Base-by-base conservation (phyloP, 2,888 invertebrate genomes). In the Gisinianus flammeolus region DNA sequence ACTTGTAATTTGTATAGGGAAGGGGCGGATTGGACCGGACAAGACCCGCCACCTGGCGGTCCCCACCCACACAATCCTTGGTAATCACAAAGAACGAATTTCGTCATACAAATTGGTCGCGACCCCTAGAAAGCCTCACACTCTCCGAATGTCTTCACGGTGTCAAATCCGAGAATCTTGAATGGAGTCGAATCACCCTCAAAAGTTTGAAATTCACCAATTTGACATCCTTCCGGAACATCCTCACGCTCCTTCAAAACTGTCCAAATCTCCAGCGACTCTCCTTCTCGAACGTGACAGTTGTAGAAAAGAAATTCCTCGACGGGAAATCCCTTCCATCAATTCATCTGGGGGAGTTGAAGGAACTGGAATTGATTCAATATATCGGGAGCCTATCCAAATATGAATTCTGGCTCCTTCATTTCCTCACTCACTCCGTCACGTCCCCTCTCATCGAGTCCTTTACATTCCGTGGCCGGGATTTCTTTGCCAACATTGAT, bases 321-420 rank as follows among this genome's bases (percentile, higher is more conserved):
- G 24, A 69, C 10, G 12, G n/a, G 6, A 35, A 69, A 44, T 12
- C 44, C 26, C 24, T 16, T 8, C 24, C 26, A 2, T 10, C 31
- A 22, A 67, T 67, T 30, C 2, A 22, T 10, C 8, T 75, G 16
- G 12, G 26, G 2, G 24, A 75, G 8, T 28, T 75, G 19, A 28
- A 30, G 26, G 75, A 75, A 54, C 54, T 75, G 52, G 67, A 75
- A 75, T 2, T 75, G 3, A 24, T 33, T 2, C n/a, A 75, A 22
- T 75, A 52, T 52, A 28, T 67, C 10, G 8, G 19, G 16, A 31
- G 28, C 16, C 30, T 75, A 16, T 28, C 66, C 2, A 35, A 66
- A 52, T 66, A 75, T 26, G 75, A 75, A 35, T 75, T 67, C 54
- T 75, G 75, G 75, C 33, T 75, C 26, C 54, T 75, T 5, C 67